Percentiles rank a stretch among this genome's conserved stretches.
Evolutionary conservation across 2,797 vertebrate species (phyloP).

Genomic region (Phoeniculus purpureus): DNA sequence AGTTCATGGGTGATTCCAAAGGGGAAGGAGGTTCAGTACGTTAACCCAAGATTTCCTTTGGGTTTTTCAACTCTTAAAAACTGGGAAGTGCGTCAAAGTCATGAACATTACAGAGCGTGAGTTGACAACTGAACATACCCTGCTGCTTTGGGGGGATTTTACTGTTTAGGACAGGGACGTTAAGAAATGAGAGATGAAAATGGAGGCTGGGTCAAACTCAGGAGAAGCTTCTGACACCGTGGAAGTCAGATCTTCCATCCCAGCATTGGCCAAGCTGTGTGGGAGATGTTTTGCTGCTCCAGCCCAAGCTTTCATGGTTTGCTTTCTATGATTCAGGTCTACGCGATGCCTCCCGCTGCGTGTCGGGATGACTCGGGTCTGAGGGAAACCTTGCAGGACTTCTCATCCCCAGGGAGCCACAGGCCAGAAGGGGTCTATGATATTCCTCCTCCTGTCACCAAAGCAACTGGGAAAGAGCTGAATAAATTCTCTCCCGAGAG

Average conservation of each 20-base stretch:
- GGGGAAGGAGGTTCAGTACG: neutral
- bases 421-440: slow-evolving; percentile 89
- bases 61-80: slow-evolving; percentile 8
- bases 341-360: slow-evolving; percentile 57
- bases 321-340: slow-evolving; percentile 68
- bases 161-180: neutral
- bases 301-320: neutral
- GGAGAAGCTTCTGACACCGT: neutral
- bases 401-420: slow-evolving; percentile 83
- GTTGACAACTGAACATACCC: neutral
- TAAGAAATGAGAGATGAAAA: neutral
- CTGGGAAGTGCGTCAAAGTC: neutral
- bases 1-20: neutral
- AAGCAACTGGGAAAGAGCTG: slow-evolving; percentile 76
- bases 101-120: neutral
- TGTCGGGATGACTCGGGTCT: slow-evolving; percentile 70
- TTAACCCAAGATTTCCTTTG: neutral
- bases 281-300: neutral
- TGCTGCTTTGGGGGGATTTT: neutral
- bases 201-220: neutral
- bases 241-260: neutral
- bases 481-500: slow-evolving; percentile 79
- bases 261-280: neutral
- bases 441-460: slow-evolving; percentile 84
- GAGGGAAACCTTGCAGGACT: slow-evolving; percentile 88